Percentiles rank a stretch among this genome's conserved stretches.
phyloP scores from a whole-genome alignment of 2,797 vertebrate genomes.

The Allobates femoralis region DNA sequence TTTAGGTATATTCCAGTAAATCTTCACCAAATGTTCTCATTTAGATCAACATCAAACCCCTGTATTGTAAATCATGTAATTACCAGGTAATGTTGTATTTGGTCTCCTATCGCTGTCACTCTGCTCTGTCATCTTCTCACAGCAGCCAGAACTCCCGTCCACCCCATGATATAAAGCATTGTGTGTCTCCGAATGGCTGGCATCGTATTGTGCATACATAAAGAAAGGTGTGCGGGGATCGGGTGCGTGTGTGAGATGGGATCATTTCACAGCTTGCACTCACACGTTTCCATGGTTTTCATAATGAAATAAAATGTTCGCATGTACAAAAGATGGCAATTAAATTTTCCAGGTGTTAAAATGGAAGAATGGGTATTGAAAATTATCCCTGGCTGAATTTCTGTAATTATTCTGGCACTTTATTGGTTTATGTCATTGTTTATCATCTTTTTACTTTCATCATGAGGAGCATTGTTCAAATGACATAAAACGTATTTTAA shows the following conservation, averaged over 20 bases:
- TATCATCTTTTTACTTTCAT: not conserved
- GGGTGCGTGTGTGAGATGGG: slow-evolving; percentile 34
- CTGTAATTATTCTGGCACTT: slow-evolving; percentile 31
- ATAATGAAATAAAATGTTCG: slow-evolving; percentile 55
- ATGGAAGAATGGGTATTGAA: slow-evolving; percentile 31
- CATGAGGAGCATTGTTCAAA: not conserved
- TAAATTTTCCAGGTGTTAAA: slow-evolving; percentile 61
- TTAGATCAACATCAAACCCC: not conserved
- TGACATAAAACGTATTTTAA: not conserved
- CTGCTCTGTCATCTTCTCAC: slow-evolving; percentile 11
- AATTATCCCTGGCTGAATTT: slow-evolving; percentile 50
- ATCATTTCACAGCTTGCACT: slow-evolving; percentile 56
- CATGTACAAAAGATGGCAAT: slow-evolving; percentile 55
- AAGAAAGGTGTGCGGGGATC: slow-evolving; percentile 23
- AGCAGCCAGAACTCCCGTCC: not conserved
- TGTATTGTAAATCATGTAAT: not conserved
- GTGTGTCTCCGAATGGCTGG: slow-evolving; percentile 5
- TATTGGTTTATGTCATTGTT: slow-evolving; percentile 29
- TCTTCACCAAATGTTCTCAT: not conserved
- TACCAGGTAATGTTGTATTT: not conserved
- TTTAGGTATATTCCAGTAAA: not conserved
- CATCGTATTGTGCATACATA: slow-evolving; percentile 46
- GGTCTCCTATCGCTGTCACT: not conserved
- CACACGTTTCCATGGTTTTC: slow-evolving; percentile 59
- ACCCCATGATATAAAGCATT: slow-evolving; percentile 1